These are phyloP conservation scores for Thermophis baileyi DNA, from an alignment of 2,113 vertebrate genomes.

Conservation along the genomic window DNA sequence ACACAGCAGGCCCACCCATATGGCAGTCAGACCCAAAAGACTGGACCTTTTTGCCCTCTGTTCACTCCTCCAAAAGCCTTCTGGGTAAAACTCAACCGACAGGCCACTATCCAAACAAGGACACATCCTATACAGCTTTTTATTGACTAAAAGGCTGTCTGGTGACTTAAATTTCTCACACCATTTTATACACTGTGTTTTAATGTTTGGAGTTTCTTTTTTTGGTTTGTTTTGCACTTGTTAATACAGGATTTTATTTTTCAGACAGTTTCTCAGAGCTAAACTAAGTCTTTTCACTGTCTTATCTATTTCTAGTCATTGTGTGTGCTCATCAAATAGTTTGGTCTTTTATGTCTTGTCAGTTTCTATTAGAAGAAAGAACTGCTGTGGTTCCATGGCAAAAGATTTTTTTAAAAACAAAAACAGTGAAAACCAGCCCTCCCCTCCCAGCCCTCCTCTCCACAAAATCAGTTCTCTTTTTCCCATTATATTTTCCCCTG, in stretches of 20 bases:
- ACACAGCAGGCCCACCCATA: constrained; percentile 53
- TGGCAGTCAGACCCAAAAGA: constrained; percentile 53
- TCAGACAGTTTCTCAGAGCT: constrained; percentile 76
- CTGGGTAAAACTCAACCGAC: constrained; percentile 66
- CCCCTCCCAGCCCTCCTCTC: constrained; percentile 59
- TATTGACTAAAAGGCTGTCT: constrained; percentile 84
- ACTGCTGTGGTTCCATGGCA: constrained; percentile 71
- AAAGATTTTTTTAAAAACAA: constrained; percentile 43
- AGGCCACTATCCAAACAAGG: constrained; percentile 75
- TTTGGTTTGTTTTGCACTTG: constrained; percentile 91
- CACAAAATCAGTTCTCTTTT: constrained; percentile 44
- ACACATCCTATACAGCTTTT: constrained; percentile 83
- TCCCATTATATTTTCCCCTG: constrained; percentile 30
- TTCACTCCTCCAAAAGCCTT: constrained; percentile 69
- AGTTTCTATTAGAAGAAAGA: constrained; percentile 81
- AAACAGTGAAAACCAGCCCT: constrained; percentile 19
- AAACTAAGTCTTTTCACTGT: constrained; percentile 78
- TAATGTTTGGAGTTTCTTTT: constrained; percentile 83
- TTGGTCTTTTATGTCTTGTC: constrained; percentile 79
- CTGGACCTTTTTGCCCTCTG: constrained; percentile 61
- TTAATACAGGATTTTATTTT: constrained; percentile 86
- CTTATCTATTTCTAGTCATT: constrained; percentile 77
- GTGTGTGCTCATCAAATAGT: constrained; percentile 77
- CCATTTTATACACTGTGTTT: constrained; percentile 99
- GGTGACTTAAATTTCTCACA: constrained; percentile 92